Percentiles rank a stretch among this genome's conserved stretches.
These are phyloP conservation scores for Sebastes variabilis DNA, from an alignment of 2,797 vertebrate species.

Conservation along the genomic window DNA sequence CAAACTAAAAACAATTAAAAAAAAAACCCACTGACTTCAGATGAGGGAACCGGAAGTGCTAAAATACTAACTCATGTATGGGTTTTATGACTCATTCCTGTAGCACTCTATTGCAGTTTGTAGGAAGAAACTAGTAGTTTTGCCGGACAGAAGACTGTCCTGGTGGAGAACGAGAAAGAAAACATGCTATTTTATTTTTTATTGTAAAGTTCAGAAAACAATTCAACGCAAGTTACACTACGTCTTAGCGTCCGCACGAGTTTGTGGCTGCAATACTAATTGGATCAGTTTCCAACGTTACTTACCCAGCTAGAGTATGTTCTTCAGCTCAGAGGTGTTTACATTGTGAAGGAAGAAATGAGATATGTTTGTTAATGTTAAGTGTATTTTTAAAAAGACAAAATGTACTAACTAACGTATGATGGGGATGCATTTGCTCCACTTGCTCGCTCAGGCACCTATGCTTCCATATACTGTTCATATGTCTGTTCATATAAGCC, in stretches of 20 bases:
- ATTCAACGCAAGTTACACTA: background rate
- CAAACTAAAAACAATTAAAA: no score
- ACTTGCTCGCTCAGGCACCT: background rate
- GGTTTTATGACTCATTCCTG: no score
- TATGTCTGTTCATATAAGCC: background rate
- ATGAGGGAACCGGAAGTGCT: rapidly evolving
- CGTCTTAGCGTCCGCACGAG: background rate
- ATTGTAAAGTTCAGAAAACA: no score
- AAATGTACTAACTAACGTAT: background rate
- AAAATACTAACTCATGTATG: no score
- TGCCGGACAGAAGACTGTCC: background rate
- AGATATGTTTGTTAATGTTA: no score
- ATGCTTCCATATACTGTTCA: background rate
- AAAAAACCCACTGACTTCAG: rapidly evolving
- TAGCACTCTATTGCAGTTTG: background rate
- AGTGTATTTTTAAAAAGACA: background rate
- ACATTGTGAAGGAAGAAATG: no score
- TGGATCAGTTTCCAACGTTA: background rate
- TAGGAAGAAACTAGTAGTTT: background rate
- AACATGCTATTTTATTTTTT: background rate
- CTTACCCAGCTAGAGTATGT: background rate
- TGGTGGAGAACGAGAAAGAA: background rate
- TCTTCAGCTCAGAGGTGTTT: background rate
- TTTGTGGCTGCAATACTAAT: background rate
- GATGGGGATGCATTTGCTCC: background rate